A percentile compares a stretch with the other conserved stretches of the same genome.
Evolutionary conservation across 2,888 invertebrate species (phyloP).

Genomic region (Anodontia alba): DNA sequence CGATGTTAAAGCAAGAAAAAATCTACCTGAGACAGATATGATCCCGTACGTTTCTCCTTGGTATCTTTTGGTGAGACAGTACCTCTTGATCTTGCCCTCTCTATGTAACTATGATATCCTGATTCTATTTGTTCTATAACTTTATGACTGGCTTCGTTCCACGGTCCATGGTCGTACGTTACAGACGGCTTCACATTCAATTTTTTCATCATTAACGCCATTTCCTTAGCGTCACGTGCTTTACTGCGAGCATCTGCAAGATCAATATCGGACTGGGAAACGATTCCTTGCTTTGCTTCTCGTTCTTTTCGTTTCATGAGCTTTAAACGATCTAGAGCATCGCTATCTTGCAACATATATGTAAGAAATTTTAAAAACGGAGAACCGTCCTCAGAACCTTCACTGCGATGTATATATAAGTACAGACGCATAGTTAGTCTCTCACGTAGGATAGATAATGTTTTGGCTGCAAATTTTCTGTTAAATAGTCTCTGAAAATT

Average conservation of each 20-base stretch:
- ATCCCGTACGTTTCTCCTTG: too few relatives aligned
- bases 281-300: slow-evolving; percentile 34
- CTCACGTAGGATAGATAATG: slow-evolving; percentile 67
- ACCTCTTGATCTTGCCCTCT: slow-evolving; percentile 38
- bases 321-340: slow-evolving; percentile 55
- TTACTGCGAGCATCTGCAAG: not conserved
- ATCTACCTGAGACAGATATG: too few relatives aligned
- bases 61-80: slow-evolving; percentile 26
- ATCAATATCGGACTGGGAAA: slow-evolving; percentile 4
- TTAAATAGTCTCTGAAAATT: slow-evolving; percentile 74
- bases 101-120: slow-evolving; percentile 56
- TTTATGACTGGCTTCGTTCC: slow-evolving; percentile 58
- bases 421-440: slow-evolving; percentile 69
- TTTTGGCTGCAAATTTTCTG: slow-evolving; percentile 63
- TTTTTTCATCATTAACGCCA: slow-evolving; percentile 63
- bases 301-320: slow-evolving; percentile 52
- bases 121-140: slow-evolving; percentile 63
- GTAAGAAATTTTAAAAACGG: slow-evolving; percentile 75
- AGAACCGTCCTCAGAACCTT: slow-evolving; percentile 52
- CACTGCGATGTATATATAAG: slow-evolving; percentile 73
- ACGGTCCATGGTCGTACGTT: slow-evolving; percentile 52
- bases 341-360: slow-evolving; percentile 70
- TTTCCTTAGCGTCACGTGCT: slow-evolving; percentile 52
- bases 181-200: slow-evolving; percentile 56
- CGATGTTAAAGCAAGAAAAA: too few relatives aligned